Conservation (phyloP, 1,140 invertebrate species). For the Pantala flavescens region DNA sequence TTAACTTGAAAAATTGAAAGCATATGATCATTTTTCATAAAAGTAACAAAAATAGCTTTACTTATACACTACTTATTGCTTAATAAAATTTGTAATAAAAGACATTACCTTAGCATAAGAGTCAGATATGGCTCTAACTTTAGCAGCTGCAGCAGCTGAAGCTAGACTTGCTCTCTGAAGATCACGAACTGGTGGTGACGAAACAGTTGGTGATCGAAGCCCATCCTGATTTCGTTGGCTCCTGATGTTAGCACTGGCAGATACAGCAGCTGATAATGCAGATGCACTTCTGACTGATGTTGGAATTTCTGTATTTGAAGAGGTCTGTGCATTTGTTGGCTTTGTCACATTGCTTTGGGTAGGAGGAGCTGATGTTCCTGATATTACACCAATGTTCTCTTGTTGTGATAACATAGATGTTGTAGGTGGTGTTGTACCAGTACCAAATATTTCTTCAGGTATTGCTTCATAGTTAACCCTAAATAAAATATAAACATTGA, state of each 20-base stretch:
- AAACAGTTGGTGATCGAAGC: neutral
- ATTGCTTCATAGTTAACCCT: slow-evolving; percentile 79
- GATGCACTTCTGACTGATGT: neutral
- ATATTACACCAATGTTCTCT: neutral
- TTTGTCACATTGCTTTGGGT: no score
- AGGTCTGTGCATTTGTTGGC: neutral
- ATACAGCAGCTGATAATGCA: neutral
- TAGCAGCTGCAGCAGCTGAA: neutral
- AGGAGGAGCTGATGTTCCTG: no score
- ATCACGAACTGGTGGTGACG: neutral
- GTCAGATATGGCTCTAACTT: neutral
- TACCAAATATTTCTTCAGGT: slow-evolving; percentile 68
- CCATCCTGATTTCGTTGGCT: neutral
- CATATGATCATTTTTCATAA: no score
- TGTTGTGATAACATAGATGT: neutral
- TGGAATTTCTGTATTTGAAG: neutral
- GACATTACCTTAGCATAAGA: no score
- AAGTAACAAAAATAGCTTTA: no score
- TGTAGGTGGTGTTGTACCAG: slow-evolving; percentile 27
- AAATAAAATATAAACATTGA: neutral
- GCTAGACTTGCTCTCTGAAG: neutral
- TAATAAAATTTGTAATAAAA: no score
- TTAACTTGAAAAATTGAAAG: no score
- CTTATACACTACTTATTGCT: no score
- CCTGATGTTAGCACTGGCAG: neutral